These are phyloP conservation scores for Dryobotodes eremita DNA, from an alignment of 2,888 invertebrate genomes.

Conservation along the genomic window DNA sequence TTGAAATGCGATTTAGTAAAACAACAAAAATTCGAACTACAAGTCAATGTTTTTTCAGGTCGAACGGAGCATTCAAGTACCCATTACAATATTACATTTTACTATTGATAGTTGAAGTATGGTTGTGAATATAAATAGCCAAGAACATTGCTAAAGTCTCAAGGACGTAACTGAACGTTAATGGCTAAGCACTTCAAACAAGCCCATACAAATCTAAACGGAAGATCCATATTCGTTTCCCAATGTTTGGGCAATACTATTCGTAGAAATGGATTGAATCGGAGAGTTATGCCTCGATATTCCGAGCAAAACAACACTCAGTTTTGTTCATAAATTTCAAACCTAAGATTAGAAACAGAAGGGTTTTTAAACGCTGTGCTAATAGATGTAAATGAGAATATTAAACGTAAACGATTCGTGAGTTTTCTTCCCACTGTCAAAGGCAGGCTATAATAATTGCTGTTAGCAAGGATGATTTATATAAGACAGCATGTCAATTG, in stretches of 20 bases:
- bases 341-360: conserved; percentile 23
- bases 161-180: conserved; percentile 69
- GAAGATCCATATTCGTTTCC: conserved; percentile 62
- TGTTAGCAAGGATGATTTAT: conserved; percentile 25
- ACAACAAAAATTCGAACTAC: background rate
- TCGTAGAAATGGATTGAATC: conserved; percentile 54
- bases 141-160: conserved; percentile 61
- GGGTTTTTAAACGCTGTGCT: conserved; percentile 3
- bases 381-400: conserved; percentile 19
- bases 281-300: conserved; percentile 28
- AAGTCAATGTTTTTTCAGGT: conserved; percentile 43
- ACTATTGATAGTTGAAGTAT: conserved; percentile 63
- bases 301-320: conserved; percentile 36
- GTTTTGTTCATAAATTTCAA: conserved; percentile 5
- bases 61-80: conserved; percentile 42
- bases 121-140: conserved; percentile 69
- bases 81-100: conserved; percentile 61
- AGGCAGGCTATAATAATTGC: conserved; percentile 21
- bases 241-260: conserved; percentile 63
- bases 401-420: conserved; percentile 12
- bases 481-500: conserved; percentile 24
- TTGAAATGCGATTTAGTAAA: background rate
- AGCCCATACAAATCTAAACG: conserved; percentile 64
- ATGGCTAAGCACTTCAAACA: conserved; percentile 66
- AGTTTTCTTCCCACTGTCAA: conserved; percentile 33